Percentiles rank a stretch among this genome's conserved stretches.
phyloP scores from a whole-genome alignment of 2,888 invertebrate species.

The Tachystola acroxantha region DNA sequence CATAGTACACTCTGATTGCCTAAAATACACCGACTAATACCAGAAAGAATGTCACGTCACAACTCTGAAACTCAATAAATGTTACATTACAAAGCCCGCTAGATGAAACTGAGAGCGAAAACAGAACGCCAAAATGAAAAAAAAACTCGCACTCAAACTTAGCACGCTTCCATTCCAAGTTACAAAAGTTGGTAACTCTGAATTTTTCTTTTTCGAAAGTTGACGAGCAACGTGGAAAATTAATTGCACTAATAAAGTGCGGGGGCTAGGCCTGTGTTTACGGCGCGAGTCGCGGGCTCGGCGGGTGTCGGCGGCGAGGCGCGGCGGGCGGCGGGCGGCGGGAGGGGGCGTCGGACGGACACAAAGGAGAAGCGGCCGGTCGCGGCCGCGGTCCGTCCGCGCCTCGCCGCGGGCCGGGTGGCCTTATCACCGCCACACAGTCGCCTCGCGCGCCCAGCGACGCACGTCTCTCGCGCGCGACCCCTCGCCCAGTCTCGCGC shows the following conservation, averaged over 20 bases:
- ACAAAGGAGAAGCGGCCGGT: constrained; percentile 73
- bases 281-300: constrained; percentile 32
- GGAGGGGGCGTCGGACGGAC: constrained; percentile 60
- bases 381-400: constrained; percentile 40
- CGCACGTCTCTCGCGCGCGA: constrained; percentile 37
- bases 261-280: constrained; percentile 59
- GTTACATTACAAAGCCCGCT: too few relatives aligned
- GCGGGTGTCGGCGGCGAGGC: constrained; percentile 20
- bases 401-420: constrained; percentile 56
- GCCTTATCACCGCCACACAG: constrained; percentile 70
- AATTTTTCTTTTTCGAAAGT: constrained; percentile 33
- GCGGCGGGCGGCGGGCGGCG: constrained; percentile 40
- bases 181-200: constrained; percentile 37
- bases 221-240: constrained; percentile 50
- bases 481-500: constrained; percentile 14
- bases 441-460: constrained; percentile 63
- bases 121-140: too few relatives aligned
- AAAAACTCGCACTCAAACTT: too few relatives aligned
- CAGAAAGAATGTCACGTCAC: too few relatives aligned
- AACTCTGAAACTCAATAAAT: too few relatives aligned
- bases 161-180: constrained; percentile 21
- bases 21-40: too few relatives aligned
- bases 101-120: too few relatives aligned
- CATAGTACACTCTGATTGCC: too few relatives aligned
- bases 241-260: constrained; percentile 64